Evolutionary conservation across 1,140 invertebrate genomes (phyloP), one percentile per base, ranked within the genome.

Genomic region (Neuroterus valhalla): DNA sequence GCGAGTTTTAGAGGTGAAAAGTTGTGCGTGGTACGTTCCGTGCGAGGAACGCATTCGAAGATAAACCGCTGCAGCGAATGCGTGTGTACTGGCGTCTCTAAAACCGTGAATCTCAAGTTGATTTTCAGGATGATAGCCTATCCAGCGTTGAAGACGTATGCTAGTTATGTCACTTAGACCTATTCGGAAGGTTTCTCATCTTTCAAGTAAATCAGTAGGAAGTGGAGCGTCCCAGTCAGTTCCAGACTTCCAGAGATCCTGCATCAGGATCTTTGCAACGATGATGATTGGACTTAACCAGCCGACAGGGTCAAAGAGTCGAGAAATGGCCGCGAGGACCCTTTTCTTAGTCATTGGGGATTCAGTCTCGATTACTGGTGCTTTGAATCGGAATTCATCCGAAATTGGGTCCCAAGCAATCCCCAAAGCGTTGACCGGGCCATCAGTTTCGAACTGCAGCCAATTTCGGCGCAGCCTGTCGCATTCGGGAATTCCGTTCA

Each of bases 211-310:
- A 12, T 10, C 1, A 45, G 2, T 45, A 12, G 43, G 14, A 8
- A 45, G 2, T 10, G 66, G 66, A 42, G 66, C 11, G 5, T 67
- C 17, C 17, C 17, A 67, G 4, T 31, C 23, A 23, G 10, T 5
- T 42, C 31, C 2, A 17, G 26, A 1, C 10, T 38, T 67, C 66
- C 66, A 67, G 4, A 67, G 42, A 67, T 67, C 66, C 66, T 67
- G 66, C 26, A 67, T 67, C 66, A 31, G 31, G 15, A 89, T 76
- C 75, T 91, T 90, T 11, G 81, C 78, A 14, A 45, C 72, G 14
- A 90, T 80, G 12, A 80, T 84, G 6, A 87, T 48, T 11, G 89
- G 89, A 31, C 81, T 71, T 11, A 90, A 26, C 55, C 83, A 83
- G 17, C 88, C 89, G 14, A 85, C 66, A 1, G 83, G 83, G 66